Evolutionary conservation across 2,888 invertebrate species (phyloP), one percentile per base, ranked within the genome.

Genomic region (Cordilura impudica): DNA sequence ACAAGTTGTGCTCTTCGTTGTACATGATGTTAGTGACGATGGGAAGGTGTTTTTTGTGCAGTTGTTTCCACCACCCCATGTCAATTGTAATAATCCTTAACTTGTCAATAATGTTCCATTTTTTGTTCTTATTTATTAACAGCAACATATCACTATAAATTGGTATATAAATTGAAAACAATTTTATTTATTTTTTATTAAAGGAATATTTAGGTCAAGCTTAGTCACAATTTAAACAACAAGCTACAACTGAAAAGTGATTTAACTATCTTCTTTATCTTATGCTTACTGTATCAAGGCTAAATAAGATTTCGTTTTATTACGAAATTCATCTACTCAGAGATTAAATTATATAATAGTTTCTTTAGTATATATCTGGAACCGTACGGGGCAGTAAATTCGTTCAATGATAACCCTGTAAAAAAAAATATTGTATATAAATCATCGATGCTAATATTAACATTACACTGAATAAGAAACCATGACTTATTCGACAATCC

Each of bases 41-140:
- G 14, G 67, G 35, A 58, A 18, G 49, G 35, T 4, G 8, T 26
- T 10, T 29, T 31, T 7, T 26, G 26, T 43, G 39, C 31, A 31
- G 31, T 7, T 45, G n/a, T 60, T 70, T 43, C 63, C 45, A 63
- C 63, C 61, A 63, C 54, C 70, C 71, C 63, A 10, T 54, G 54
- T 54, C 54, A 72, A 45, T 35, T 63, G 63, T 16, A 72, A 23
- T 54, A 31, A 49, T 72, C 21, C 45, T 72, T 58, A 53, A 49
- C 56, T 56, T 72, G 72, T 65, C 72, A 72, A 56, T 65, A 56
- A 29, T 49, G 4, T 47, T 65, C 7, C 21, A 35, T 43, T 31
- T 12, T 51, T 10, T 26, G 16, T 51, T 63, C n/a, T 63, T 14
- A 53, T 60, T 31, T 43, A 26, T 21, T 31, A 51, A 19, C 7